phyloP scores from a whole-genome alignment of 2,888 invertebrate species.

The Lepas anatifera region DNA sequence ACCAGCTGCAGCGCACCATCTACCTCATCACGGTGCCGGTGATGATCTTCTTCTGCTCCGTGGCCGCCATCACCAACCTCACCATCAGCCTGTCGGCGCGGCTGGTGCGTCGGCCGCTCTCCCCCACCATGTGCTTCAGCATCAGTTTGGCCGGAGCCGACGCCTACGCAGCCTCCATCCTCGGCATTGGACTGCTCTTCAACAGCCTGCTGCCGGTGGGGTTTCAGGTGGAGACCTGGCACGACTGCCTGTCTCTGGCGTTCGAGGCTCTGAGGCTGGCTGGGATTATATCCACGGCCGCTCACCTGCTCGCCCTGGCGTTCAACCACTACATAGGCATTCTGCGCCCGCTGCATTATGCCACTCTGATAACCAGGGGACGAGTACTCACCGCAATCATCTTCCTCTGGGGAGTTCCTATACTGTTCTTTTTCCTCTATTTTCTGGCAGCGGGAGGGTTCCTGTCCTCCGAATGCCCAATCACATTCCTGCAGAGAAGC shows the following conservation, averaged over 20 bases:
- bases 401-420: conserved; percentile 45
- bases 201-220: conserved; percentile 38
- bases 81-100: background rate
- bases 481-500: conserved; percentile 31
- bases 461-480: conserved; percentile 22
- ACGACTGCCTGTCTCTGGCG: conserved; percentile 29
- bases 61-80: background rate
- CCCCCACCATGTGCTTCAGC: background rate
- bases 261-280: conserved; percentile 41
- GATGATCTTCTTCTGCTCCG: background rate
- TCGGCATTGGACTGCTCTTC: background rate
- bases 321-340: conserved; percentile 55
- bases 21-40: background rate
- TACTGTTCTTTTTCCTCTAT: background rate
- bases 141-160: background rate
- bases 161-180: background rate
- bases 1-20: background rate
- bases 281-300: conserved; percentile 47
- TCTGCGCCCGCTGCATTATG: conserved; percentile 47
- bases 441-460: background rate
- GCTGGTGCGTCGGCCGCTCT: background rate
- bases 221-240: conserved; percentile 30
- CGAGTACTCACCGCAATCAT: conserved; percentile 40
- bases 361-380: conserved; percentile 43
- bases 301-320: conserved; percentile 49